Conservation (phyloP, 2,113 vertebrate species). For the Coracopsis vasa region DNA sequence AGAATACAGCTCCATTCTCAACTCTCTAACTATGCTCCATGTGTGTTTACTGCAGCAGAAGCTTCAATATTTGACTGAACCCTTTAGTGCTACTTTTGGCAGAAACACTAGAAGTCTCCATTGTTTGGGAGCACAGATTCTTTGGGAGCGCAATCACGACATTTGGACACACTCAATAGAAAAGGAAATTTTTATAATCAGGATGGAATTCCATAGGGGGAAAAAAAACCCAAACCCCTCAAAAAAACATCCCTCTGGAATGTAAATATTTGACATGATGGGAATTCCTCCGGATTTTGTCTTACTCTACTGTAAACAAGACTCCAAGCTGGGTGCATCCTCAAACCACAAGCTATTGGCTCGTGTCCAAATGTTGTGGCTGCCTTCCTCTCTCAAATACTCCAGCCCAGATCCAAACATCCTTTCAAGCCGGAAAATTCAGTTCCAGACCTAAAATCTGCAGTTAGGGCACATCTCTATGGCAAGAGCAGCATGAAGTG, state of each 20-base stretch:
- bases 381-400: not conserved
- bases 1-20: not conserved
- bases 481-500: not conserved
- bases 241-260: not conserved
- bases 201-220: not conserved
- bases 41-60: constrained; percentile 13
- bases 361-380: not conserved
- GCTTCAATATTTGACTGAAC: not conserved
- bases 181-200: not conserved
- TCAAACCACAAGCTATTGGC: constrained; percentile 36
- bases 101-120: not conserved
- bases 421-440: not conserved
- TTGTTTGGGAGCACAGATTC: constrained; percentile 40
- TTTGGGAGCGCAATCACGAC: constrained; percentile 9
- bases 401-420: constrained; percentile 3
- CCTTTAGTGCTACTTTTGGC: constrained; percentile 45
- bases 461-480: not conserved
- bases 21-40: not conserved
- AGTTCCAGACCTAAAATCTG: not conserved
- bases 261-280: not conserved
- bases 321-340: constrained; percentile 25
- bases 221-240: no score
- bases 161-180: constrained; percentile 20
- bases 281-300: not conserved
- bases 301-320: not conserved